Evolutionary conservation across 2,113 vertebrate species (phyloP).

Genomic region (Lycocorax pyrrhopterus): DNA sequence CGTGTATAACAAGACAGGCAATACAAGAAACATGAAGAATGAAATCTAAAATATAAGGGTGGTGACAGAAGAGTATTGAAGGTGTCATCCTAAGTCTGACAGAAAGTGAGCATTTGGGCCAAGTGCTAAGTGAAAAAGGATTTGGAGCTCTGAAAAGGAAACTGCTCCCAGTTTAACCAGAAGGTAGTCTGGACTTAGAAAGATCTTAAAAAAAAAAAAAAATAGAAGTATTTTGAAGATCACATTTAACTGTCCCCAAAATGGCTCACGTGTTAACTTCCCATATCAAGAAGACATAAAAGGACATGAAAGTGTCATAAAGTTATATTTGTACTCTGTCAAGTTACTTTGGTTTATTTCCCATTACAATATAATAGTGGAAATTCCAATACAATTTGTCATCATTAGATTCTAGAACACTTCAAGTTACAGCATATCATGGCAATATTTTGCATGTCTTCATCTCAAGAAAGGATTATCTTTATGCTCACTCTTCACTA

Average conservation of each 20-base stretch:
- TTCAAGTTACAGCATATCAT: not conserved
- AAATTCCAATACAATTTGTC: not conserved
- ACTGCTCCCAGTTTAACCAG: not conserved
- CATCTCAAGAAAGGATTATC: not conserved
- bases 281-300: not conserved
- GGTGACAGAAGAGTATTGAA: not conserved
- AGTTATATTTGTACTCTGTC: not conserved
- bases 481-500: not conserved
- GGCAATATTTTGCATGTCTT: not conserved
- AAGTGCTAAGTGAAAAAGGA: not conserved
- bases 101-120: not conserved
- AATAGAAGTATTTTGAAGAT: not conserved
- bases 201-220: not conserved
- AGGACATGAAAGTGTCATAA: not conserved
- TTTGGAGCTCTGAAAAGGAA: not conserved
- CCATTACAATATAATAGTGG: not conserved
- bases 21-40: not conserved
- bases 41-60: not conserved
- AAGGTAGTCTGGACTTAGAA: not conserved
- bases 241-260: not conserved
- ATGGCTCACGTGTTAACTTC: rapidly evolving
- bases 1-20: not conserved
- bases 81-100: not conserved
- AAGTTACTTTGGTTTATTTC: not conserved
- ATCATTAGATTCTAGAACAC: not conserved